phyloP scores from a whole-genome alignment of 2,888 invertebrate genomes.

The Rhaphigaster nebulosa region DNA sequence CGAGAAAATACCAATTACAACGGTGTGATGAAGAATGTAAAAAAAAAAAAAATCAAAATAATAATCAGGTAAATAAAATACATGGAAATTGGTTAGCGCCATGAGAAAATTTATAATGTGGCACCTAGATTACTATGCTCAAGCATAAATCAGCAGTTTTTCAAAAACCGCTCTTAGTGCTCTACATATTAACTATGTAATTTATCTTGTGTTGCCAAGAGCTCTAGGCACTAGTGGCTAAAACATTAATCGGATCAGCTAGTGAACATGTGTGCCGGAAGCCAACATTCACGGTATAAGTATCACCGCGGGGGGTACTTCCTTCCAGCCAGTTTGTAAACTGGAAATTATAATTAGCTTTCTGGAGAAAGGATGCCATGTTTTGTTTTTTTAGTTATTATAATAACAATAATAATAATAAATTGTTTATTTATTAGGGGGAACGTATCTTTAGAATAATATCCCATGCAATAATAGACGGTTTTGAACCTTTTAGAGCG shows the following conservation, averaged over 20 bases:
- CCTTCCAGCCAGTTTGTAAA: not conserved
- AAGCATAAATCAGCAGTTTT: not conserved
- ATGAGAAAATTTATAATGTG: not conserved
- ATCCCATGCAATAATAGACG: too few relatives aligned
- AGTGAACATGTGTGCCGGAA: slow-evolving; percentile 4
- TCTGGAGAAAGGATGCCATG: not conserved
- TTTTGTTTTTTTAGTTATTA: not conserved
- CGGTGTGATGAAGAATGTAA: not conserved
- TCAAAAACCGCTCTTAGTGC: not conserved
- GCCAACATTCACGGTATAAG: not conserved
- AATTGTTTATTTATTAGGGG: too few relatives aligned
- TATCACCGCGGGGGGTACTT: slow-evolving; percentile 20
- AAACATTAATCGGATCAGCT: slow-evolving; percentile 10
- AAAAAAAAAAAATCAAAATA: not conserved
- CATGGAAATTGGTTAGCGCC: not conserved
- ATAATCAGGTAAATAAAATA: not conserved
- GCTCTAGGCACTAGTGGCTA: not conserved
- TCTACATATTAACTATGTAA: not conserved
- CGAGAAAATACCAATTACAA: not conserved
- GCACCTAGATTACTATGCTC: not conserved
- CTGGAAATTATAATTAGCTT: not conserved
- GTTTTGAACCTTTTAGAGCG: too few relatives aligned
- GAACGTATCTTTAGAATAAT: too few relatives aligned
- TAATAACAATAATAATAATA: not conserved
- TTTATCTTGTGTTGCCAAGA: not conserved